These are phyloP conservation scores for Menidia menidia DNA, from an alignment of 2,797 vertebrate species.

Conservation along the genomic window DNA sequence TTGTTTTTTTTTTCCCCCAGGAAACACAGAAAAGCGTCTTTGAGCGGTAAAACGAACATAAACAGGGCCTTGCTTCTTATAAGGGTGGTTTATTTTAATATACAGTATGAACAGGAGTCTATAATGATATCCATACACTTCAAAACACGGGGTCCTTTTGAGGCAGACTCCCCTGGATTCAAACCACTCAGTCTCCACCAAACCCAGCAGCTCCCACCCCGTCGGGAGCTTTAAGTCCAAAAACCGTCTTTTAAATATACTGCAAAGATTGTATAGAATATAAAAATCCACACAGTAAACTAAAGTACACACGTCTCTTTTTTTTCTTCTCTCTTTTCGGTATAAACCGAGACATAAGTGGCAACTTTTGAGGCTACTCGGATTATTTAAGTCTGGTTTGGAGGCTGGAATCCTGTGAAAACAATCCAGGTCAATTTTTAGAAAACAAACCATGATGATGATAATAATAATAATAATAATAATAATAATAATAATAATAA, in stretches of 20 bases:
- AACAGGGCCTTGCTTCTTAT: conserved; percentile 53
- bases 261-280: conserved; percentile 76
- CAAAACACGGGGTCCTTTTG: conserved; percentile 37
- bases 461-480: too few relatives aligned
- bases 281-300: conserved; percentile 72
- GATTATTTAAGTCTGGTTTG: conserved; percentile 37
- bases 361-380: conserved; percentile 59
- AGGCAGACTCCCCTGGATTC: conserved; percentile 53
- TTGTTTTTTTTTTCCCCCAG: too few relatives aligned
- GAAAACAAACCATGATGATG: conserved; percentile 19
- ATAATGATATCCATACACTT: conserved; percentile 64
- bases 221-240: conserved; percentile 41
- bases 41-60: too few relatives aligned
- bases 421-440: conserved; percentile 54
- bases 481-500: conserved; percentile 24
- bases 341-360: conserved; percentile 53
- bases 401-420: conserved; percentile 40
- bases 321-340: conserved; percentile 47
- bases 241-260: conserved; percentile 74
- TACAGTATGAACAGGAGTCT: conserved; percentile 81
- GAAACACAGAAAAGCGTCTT: too few relatives aligned
- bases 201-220: neutral
- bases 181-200: conserved; percentile 25
- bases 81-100: conserved; percentile 79
- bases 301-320: conserved; percentile 66